A percentile compares a stretch with the other conserved stretches of the same genome.
Evolutionary conservation across 1,140 invertebrate genomes (phyloP).

Genomic region (Procambarus virginalis): DNA sequence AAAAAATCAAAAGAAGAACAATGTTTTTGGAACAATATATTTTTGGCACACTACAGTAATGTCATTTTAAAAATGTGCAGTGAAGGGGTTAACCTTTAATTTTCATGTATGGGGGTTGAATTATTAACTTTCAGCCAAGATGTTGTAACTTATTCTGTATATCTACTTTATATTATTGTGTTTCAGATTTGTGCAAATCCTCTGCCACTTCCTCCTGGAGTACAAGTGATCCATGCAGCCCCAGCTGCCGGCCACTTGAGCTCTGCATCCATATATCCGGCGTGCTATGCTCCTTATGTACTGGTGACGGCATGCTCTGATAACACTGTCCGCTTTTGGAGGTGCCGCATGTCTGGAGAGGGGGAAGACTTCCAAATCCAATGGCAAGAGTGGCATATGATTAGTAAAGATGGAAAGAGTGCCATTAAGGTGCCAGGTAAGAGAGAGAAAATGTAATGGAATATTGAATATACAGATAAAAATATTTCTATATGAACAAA

Average conservation of each 20-base stretch:
- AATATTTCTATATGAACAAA: too few species aligned
- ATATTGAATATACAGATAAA: too few species aligned
- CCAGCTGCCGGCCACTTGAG: constrained; percentile 96
- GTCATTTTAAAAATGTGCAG: too few species aligned
- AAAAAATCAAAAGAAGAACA: too few species aligned
- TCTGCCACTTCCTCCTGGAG: constrained; percentile 89
- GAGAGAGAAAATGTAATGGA: not conserved
- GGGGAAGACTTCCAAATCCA: constrained; percentile 78
- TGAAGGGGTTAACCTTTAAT: too few species aligned
- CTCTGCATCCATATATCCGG: constrained; percentile 98
- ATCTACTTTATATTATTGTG: constrained; percentile 20
- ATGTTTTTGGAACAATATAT: too few species aligned
- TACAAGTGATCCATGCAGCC: constrained; percentile 92
- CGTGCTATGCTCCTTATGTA: constrained; percentile 97
- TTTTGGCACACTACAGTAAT: too few species aligned
- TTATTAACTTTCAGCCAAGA: too few species aligned
- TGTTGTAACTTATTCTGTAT: not conserved
- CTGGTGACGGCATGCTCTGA: constrained; percentile 95
- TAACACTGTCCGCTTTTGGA: constrained; percentile 88
- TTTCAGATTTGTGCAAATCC: constrained; percentile 86
- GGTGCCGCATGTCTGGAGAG: constrained; percentile 82
- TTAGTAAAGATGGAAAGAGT: constrained; percentile 83
- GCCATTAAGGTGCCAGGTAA: constrained; percentile 88
- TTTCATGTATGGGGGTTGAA: too few species aligned
- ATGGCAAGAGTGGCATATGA: constrained; percentile 94